Percentiles rank a stretch among this genome's conserved stretches.
These are phyloP conservation scores for Germaria angustata DNA, from an alignment of 2,888 invertebrate genomes.

Conservation along the genomic window DNA sequence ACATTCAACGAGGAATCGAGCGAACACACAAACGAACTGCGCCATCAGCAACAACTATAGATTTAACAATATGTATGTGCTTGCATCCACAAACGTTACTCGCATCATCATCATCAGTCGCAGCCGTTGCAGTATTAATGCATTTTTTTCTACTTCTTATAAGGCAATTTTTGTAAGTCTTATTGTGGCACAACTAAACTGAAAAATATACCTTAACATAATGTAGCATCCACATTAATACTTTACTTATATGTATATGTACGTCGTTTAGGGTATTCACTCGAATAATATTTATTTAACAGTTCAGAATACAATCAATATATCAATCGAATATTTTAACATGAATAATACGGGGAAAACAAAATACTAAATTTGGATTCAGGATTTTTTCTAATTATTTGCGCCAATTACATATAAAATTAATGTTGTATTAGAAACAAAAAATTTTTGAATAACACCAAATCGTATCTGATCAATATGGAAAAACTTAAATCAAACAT, in stretches of 20 bases:
- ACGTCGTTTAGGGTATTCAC: background rate
- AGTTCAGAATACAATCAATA: too few relatives aligned
- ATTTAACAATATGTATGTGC: constrained; percentile 15
- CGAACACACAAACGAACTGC: constrained; percentile 9
- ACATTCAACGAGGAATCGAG: background rate
- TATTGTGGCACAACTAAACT: constrained; percentile 32
- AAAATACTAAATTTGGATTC: too few relatives aligned
- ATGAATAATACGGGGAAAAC: too few relatives aligned
- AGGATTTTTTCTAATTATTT: too few relatives aligned
- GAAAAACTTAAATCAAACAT: too few relatives aligned
- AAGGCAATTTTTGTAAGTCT: constrained; percentile 46
- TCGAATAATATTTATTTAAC: background rate
- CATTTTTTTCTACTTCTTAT: constrained; percentile 34
- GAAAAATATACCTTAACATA: constrained; percentile 22
- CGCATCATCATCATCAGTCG: constrained; percentile 27
- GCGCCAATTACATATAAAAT: too few relatives aligned
- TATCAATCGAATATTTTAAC: too few relatives aligned
- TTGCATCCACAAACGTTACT: constrained; percentile 14
- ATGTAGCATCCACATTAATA: constrained; percentile 31
- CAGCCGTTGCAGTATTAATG: constrained; percentile 27
- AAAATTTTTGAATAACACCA: too few relatives aligned
- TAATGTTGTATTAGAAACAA: too few relatives aligned
- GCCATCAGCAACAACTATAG: constrained; percentile 26
- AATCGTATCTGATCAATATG: too few relatives aligned
- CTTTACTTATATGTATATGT: background rate